Percentiles rank a stretch among this genome's conserved stretches.
Evolutionary conservation across 2,888 invertebrate genomes (phyloP).

Genomic region (Apamea crenata): DNA sequence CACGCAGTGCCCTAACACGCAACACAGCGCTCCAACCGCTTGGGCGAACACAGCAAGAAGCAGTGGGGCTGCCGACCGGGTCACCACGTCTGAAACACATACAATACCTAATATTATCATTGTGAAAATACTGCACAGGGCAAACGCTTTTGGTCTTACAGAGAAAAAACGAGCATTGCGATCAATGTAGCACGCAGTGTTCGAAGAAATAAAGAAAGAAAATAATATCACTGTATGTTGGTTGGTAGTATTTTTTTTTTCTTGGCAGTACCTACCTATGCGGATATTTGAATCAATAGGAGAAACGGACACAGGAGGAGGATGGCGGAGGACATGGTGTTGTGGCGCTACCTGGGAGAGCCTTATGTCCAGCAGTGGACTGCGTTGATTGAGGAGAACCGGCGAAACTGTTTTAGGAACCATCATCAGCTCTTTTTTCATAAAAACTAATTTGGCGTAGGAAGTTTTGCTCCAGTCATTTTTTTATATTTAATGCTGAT

Average conservation of each 20-base stretch:
- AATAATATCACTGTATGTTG: not conserved
- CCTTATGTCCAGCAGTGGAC: too few species aligned
- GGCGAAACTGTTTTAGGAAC: too few species aligned
- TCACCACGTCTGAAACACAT: constrained; percentile 94
- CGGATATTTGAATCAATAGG: not conserved
- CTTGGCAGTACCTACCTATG: not conserved
- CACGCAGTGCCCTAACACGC: constrained; percentile 94
- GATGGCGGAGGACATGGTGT: too few species aligned
- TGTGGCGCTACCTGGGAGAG: too few species aligned
- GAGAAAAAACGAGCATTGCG: not conserved
- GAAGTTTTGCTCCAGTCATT: too few species aligned
- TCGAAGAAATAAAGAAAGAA: not conserved
- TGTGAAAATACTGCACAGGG: not conserved
- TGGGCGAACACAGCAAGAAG: constrained; percentile 94
- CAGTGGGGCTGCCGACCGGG: constrained; percentile 95
- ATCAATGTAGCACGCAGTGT: not conserved
- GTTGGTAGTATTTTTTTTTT: not conserved
- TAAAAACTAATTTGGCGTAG: too few species aligned
- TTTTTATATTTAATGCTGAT: too few species aligned
- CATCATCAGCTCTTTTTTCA: too few species aligned
- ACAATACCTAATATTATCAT: not conserved
- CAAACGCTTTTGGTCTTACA: not conserved
- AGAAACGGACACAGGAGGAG: too few species aligned
- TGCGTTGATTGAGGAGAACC: too few species aligned
- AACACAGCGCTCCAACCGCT: constrained; percentile 94